A percentile compares a stretch with the other conserved stretches of the same genome.
Conservation (phyloP, 2,888 invertebrate species). For the Nysson spinosus region DNA sequence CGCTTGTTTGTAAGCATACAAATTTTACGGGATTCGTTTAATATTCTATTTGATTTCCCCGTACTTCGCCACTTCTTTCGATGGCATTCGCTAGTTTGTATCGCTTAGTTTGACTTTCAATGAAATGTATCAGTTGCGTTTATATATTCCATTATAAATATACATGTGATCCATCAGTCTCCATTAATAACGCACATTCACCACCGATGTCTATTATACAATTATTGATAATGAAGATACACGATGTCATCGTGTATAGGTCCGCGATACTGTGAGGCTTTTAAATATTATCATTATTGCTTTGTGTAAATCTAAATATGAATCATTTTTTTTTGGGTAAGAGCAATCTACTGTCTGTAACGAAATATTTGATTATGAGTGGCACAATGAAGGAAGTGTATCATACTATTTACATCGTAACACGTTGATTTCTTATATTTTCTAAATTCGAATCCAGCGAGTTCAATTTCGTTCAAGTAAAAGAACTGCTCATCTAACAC, state of each 20-base stretch:
- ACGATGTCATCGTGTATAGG: conserved; percentile 8
- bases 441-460: no score
- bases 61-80: no score
- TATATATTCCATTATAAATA: conserved; percentile 32
- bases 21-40: no score
- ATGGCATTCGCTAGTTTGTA: no score
- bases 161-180: conserved; percentile 39
- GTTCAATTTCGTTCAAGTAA: no score
- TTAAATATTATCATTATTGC: conserved; percentile 15
- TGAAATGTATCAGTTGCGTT: conserved; percentile 36
- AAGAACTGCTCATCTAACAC: no score
- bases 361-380: conserved; percentile 30
- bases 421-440: no score
- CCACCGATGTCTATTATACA: conserved; percentile 9
- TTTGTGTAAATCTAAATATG: no score
- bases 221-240: conserved; percentile 9
- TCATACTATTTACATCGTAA: conserved; percentile 16
- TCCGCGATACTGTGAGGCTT: conserved; percentile 5
- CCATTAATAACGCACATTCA: conserved; percentile 18
- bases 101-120: not conserved
- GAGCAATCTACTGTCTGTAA: conserved; percentile 15
- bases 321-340: no score
- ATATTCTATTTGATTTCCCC: no score
- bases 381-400: conserved; percentile 19
- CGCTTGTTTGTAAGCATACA: no score